Evolutionary conservation across 2,797 vertebrate species (phyloP), one percentile per base, ranked within the genome.

Genomic region (Hephaestus fuliginosus): DNA sequence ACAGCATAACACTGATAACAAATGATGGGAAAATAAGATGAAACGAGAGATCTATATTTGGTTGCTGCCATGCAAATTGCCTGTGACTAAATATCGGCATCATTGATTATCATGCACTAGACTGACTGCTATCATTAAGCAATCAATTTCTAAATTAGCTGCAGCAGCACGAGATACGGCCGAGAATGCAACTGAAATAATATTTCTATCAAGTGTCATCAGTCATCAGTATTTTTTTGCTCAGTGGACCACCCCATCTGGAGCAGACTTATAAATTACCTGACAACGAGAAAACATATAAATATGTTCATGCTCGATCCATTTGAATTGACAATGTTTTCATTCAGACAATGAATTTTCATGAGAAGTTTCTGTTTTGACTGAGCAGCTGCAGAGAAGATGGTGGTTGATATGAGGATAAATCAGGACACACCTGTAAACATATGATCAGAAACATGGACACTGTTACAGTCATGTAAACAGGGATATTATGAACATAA

Each of bases 1-100:
- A 78, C 62, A 10, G 36, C 33, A 70, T 49, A 68, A 68, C 61
- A 71, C 7, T 44, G n/a, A 76, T 72, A 82, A 89, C 25, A 76
- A 83, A 93, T 79, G 61, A 87, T 55, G 52, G 77, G 53, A 84
- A 86, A 88, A 90, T 74, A 82, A 74, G 41, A 1, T 77, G 14
- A 81, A 85, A 84, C 64, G 20, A 71, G 73, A 73, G 5, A 39
- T 80, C 66, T 89, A 81, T 88, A 77, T 91, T 85, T 83, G 79
- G 49, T 76, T 39, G 28, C 48, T 63, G 78, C 63, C 25, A 28
- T 44, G 43, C 73, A 85, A 91, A 91, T 88, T 82, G 74, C 67
- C 77, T 86, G 76, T 89, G 83, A 87, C 90, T 77, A 85, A 91
- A 41, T 75, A 76, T 84, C 51, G 36, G 70, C 56, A 78, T 73